A percentile compares a stretch with the other conserved stretches of the same genome.
These are phyloP conservation scores for Vulpes ferrilata DNA, from an alignment of 2,113 vertebrate species.

Conservation along the genomic window DNA sequence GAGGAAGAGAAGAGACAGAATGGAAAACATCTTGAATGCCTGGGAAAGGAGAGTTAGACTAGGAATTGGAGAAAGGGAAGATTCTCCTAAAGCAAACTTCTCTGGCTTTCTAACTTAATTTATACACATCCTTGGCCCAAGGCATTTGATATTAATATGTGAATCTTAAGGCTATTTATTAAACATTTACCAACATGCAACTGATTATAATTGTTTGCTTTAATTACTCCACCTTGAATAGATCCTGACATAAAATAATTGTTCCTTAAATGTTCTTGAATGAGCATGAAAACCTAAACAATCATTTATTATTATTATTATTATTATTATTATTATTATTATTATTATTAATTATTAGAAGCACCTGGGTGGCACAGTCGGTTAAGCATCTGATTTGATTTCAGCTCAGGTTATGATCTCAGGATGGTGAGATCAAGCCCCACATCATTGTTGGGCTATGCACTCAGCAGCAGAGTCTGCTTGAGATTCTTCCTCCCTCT, in stretches of 20 bases:
- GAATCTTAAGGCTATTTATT: constrained; percentile 24
- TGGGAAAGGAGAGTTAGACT: not conserved
- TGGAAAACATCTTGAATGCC: not conserved
- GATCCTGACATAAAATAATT: not conserved
- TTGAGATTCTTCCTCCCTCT: no score
- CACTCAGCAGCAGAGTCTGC: no score
- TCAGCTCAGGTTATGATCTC: not conserved
- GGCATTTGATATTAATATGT: not conserved
- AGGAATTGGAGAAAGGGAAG: not conserved
- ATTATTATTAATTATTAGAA: not conserved
- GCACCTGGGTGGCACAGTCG: not conserved
- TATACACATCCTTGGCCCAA: not conserved
- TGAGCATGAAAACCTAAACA: constrained; percentile 2
- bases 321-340: not conserved
- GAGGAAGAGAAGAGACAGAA: not conserved
- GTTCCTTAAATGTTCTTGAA: constrained; percentile 14
- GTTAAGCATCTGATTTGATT: not conserved
- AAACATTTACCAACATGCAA: constrained; percentile 53
- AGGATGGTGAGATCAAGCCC: not conserved
- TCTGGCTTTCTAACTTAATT: not conserved
- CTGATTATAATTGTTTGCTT: not conserved
- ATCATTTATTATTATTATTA: not conserved
- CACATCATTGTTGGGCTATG: no score
- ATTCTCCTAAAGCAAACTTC: not conserved
- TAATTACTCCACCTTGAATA: not conserved